Evolutionary conservation across 92 coral and sea anemone species (phyloP).

Genomic region (Siderastrea radians): DNA sequence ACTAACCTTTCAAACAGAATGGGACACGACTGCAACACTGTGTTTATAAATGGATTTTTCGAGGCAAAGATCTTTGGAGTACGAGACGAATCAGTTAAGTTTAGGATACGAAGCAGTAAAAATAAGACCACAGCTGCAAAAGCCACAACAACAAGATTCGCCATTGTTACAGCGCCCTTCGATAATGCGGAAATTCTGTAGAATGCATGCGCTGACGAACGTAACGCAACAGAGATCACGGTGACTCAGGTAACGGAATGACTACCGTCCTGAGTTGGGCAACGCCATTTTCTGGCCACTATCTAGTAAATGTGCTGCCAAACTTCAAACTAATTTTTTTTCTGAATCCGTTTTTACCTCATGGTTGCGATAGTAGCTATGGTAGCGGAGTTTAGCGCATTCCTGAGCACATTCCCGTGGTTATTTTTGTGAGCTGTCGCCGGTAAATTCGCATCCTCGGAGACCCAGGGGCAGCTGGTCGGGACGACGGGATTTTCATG

Average conservation of each 20-base stretch:
- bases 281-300: too few species aligned
- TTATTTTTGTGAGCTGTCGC: too few species aligned
- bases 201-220: constrained; percentile 11
- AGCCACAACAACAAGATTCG: constrained; percentile 54
- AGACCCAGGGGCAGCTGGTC: too few species aligned
- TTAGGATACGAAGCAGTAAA: constrained; percentile 77
- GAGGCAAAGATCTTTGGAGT: constrained; percentile 80
- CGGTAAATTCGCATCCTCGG: too few species aligned
- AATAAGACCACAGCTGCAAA: constrained; percentile 65
- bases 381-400: too few species aligned
- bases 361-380: too few species aligned
- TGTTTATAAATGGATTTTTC: constrained; percentile 59
- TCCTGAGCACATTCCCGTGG: too few species aligned
- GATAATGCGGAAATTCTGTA: constrained; percentile 11
- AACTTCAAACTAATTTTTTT: too few species aligned
- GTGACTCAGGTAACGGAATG: neutral
- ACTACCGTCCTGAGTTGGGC: too few species aligned
- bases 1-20: constrained; percentile 85
- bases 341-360: too few species aligned
- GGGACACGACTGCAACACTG: constrained; percentile 88
- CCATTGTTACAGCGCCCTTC: constrained; percentile 14
- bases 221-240: neutral
- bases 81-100: constrained; percentile 70
- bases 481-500: too few species aligned
- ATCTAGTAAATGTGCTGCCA: too few species aligned